Conservation (phyloP, 2,888 invertebrate genomes). For the Monochamus alternatus region DNA sequence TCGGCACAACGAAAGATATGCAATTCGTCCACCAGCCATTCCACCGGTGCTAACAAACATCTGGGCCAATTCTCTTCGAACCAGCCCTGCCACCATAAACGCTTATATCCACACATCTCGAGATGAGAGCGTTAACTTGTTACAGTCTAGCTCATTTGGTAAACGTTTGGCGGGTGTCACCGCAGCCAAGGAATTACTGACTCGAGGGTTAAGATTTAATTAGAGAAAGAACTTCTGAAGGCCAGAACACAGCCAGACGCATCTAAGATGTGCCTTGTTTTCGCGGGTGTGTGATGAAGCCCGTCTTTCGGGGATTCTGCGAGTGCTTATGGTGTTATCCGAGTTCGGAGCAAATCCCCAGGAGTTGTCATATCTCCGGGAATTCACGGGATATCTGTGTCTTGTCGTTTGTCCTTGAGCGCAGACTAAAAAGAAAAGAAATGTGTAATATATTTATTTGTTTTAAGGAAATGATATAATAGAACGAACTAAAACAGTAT, state of each 20-base stretch:
- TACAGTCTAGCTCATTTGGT: constrained; percentile 31
- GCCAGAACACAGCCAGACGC: constrained; percentile 18
- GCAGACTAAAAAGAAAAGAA: not conserved
- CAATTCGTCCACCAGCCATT: too few species aligned
- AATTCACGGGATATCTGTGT: not conserved
- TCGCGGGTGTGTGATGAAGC: constrained; percentile 1
- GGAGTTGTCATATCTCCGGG: constrained; percentile 8
- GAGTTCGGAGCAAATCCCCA: constrained; percentile 10
- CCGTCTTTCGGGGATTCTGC: not conserved
- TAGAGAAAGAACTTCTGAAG: constrained; percentile 51
- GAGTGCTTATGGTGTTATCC: not conserved
- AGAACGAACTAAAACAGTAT: too few species aligned
- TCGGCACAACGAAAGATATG: too few species aligned
- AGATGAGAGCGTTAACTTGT: constrained; percentile 29
- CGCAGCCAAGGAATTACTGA: constrained; percentile 48
- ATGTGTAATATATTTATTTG: not conserved
- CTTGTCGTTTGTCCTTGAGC: not conserved
- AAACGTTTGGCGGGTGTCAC: constrained; percentile 46
- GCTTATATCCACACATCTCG: constrained; percentile 5
- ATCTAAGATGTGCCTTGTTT: not conserved
- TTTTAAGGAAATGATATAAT: too few species aligned
- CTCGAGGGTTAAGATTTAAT: constrained; percentile 54
- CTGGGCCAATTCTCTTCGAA: not conserved
- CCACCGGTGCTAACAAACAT: too few species aligned
- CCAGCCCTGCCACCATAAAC: constrained; percentile 4